These are phyloP conservation scores for Corythoichthys haematopterus DNA, from an alignment of 2,113 vertebrate genomes.

Conservation along the genomic window DNA sequence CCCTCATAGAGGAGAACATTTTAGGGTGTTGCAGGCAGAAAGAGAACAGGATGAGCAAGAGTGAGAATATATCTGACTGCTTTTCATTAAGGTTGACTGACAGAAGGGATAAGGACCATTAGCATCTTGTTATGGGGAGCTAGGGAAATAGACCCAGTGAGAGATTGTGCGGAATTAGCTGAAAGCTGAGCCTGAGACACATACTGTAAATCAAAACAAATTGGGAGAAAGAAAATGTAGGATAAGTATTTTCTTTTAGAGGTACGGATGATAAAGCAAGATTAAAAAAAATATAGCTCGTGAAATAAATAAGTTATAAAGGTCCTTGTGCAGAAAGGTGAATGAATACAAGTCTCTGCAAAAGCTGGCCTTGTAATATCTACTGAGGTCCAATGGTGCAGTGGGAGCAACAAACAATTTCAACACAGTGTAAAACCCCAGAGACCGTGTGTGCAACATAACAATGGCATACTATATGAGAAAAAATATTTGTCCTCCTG, in stretches of 20 bases:
- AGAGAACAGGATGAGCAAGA: constrained; percentile 17
- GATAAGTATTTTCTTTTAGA: constrained; percentile 9
- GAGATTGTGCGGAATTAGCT: constrained; percentile 51
- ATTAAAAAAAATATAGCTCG: background rate
- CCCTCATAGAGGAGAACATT: constrained; percentile 23
- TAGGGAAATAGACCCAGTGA: constrained; percentile 22
- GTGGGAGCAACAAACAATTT: constrained; percentile 6
- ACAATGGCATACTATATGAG: background rate
- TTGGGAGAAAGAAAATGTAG: constrained; percentile 2
- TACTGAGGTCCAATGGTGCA: background rate
- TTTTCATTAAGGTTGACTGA: constrained; percentile 45
- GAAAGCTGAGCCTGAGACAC: constrained; percentile 1
- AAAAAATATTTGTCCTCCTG: background rate
- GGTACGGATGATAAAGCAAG: constrained; percentile 7
- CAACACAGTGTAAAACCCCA: constrained; percentile 9
- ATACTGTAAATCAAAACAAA: constrained; percentile 1
- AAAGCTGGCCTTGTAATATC: constrained; percentile 1
- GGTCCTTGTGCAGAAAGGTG: background rate
- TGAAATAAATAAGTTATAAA: background rate
- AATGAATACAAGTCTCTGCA: background rate
- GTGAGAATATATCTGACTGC: background rate
- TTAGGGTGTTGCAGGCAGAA: constrained; percentile 4
- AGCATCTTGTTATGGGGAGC: constrained; percentile 41
- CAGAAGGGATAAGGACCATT: constrained; percentile 57
- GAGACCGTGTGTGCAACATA: background rate